Evolutionary conservation across 2,113 vertebrate species (phyloP).

Genomic region (Taurulus bubalis): DNA sequence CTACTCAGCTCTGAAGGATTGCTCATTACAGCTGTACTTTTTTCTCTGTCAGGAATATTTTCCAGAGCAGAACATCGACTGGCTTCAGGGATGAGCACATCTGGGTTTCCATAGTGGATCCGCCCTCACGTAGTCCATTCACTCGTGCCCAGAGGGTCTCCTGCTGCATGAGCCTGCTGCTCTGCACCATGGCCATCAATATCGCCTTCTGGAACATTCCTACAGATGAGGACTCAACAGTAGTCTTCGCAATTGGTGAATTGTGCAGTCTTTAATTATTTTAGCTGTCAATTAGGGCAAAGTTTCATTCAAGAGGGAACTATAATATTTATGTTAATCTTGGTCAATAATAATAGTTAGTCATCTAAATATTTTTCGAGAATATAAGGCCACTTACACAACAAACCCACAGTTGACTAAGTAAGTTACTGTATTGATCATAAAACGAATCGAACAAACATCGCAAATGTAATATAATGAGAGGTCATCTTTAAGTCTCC

Average conservation of each 20-base stretch:
- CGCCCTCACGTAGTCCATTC: constrained; percentile 84
- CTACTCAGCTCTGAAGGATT: background rate
- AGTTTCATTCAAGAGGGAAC: background rate
- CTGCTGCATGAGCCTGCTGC: constrained; percentile 87
- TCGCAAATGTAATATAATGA: background rate
- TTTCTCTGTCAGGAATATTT: constrained; percentile 81
- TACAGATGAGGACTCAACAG: constrained; percentile 64
- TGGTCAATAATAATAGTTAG: background rate
- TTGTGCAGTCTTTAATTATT: background rate
- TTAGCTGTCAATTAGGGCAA: background rate
- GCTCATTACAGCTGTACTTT: background rate
- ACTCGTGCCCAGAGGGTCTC: constrained; percentile 86
- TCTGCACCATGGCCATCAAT: constrained; percentile 88
- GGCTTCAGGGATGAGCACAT: constrained; percentile 87
- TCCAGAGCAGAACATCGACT: constrained; percentile 82
- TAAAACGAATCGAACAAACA: background rate
- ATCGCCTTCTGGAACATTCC: constrained; percentile 88
- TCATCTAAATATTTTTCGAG: background rate
- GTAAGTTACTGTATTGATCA: background rate
- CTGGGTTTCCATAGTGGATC: constrained; percentile 86
- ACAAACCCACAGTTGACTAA: background rate
- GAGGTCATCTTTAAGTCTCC: background rate
- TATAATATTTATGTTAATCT: background rate
- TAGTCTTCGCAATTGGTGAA: constrained; percentile 81
- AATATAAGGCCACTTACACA: background rate